These are phyloP conservation scores for Paelopatides confundens DNA, from an alignment of 53 echinoderm and acorn worm species.

Conservation along the genomic window DNA sequence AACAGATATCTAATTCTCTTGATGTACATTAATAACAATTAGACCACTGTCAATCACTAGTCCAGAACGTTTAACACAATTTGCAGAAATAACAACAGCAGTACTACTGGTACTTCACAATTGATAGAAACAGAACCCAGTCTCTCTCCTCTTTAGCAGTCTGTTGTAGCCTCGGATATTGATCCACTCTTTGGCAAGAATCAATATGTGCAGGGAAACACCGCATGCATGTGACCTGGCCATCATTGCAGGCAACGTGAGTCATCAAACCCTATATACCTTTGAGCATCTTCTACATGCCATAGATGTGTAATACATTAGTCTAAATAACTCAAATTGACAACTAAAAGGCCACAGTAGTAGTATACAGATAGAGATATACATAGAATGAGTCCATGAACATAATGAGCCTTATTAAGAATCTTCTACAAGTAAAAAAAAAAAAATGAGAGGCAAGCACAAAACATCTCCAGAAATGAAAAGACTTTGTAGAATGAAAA, in stretches of 20 bases:
- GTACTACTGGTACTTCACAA: too few relatives aligned
- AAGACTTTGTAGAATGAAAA: too few relatives aligned
- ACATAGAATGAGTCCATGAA: too few relatives aligned
- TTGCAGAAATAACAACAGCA: too few relatives aligned
- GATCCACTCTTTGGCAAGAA: background rate
- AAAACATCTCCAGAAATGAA: too few relatives aligned
- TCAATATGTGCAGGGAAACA: constrained; percentile 17
- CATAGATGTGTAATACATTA: background rate
- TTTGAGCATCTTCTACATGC: background rate
- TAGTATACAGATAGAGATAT: too few relatives aligned
- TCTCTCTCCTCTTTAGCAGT: background rate
- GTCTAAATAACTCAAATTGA: background rate
- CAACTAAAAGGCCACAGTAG: too few relatives aligned
- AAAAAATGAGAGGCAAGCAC: too few relatives aligned
- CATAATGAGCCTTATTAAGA: too few relatives aligned
- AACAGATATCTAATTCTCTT: too few relatives aligned
- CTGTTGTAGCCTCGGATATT: background rate
- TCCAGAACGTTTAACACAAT: background rate
- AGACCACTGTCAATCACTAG: background rate
- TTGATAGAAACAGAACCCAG: background rate
- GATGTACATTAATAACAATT: background rate
- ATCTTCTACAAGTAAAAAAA: too few relatives aligned
- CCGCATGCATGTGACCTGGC: background rate
- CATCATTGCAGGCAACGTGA: background rate
- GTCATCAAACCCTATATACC: background rate